Evolutionary conservation across 2,113 vertebrate species (phyloP).

Genomic region (Rhizomys pruinosus): DNA sequence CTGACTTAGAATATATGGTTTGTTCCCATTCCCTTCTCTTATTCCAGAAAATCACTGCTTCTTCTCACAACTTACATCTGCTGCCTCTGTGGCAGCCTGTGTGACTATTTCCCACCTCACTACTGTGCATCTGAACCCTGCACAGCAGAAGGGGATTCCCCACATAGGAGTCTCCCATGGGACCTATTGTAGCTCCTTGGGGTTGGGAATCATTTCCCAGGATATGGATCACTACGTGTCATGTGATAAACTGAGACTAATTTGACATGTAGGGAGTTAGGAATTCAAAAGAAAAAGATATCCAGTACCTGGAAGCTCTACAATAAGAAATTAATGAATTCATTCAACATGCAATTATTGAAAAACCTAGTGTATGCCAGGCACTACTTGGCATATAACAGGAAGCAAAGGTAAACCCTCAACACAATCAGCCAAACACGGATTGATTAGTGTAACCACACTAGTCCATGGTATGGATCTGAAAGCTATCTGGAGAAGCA

Average conservation of each 20-base stretch:
- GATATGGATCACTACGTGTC: neutral
- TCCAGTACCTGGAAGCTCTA: neutral
- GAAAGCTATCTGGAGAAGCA: neutral
- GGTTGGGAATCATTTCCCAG: neutral
- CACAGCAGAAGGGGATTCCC: neutral
- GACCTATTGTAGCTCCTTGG: neutral
- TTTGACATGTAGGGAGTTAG: neutral
- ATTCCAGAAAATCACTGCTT: neutral
- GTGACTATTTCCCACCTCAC: neutral
- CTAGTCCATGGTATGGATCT: neutral
- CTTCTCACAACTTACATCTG: neutral
- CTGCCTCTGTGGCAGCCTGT: neutral
- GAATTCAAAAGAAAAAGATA: neutral
- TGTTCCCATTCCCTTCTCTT: neutral
- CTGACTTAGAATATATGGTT: neutral
- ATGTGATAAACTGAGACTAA: neutral
- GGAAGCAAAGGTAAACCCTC: neutral
- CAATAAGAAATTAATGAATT: slow-evolving; percentile 11
- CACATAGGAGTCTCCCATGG: neutral
- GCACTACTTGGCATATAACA: neutral
- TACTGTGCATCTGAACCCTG: neutral
- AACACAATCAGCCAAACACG: neutral
- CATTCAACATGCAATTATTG: neutral
- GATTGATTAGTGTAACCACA: neutral
- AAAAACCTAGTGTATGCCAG: neutral